These are phyloP conservation scores for Limnephilus lunatus DNA, from an alignment of 2,888 invertebrate genomes.

Conservation along the genomic window DNA sequence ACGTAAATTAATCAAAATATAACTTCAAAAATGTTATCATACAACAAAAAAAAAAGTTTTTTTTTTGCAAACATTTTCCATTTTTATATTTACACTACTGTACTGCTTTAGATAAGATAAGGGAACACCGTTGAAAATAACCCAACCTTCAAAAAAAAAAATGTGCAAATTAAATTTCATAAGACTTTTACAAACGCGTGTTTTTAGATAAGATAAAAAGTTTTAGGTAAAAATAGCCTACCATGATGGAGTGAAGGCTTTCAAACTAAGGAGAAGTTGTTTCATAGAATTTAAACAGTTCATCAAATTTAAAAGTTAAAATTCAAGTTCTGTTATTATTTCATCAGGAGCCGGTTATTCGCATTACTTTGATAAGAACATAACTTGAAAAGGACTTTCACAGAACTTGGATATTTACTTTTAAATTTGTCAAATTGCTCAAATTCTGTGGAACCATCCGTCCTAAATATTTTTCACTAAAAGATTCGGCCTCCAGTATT, in stretches of 20 bases:
- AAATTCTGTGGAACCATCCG: too few species aligned
- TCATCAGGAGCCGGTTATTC: too few species aligned
- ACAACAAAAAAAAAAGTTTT: not conserved
- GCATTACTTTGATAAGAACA: too few species aligned
- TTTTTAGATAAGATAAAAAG: constrained; percentile 30
- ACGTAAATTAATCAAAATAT: not conserved
- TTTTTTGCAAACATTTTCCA: not conserved
- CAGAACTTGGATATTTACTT: too few species aligned
- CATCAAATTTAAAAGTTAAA: too few species aligned
- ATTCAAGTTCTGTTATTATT: too few species aligned
- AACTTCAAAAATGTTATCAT: not conserved
- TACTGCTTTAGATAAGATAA: constrained; percentile 12
- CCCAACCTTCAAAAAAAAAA: constrained; percentile 25
- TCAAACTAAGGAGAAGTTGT: not conserved
- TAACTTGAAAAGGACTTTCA: too few species aligned
- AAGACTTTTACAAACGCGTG: constrained; percentile 3
- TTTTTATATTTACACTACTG: not conserved
- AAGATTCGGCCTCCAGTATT: not conserved
- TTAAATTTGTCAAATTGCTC: too few species aligned
- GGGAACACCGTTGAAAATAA: constrained; percentile 13
- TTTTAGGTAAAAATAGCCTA: not conserved
- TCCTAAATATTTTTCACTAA: not conserved
- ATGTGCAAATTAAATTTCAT: not conserved
- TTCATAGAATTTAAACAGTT: too few species aligned
- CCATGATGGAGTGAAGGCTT: not conserved